phyloP scores from a whole-genome alignment of 2,113 vertebrate species.

The Brachypodius melanocephalos region DNA sequence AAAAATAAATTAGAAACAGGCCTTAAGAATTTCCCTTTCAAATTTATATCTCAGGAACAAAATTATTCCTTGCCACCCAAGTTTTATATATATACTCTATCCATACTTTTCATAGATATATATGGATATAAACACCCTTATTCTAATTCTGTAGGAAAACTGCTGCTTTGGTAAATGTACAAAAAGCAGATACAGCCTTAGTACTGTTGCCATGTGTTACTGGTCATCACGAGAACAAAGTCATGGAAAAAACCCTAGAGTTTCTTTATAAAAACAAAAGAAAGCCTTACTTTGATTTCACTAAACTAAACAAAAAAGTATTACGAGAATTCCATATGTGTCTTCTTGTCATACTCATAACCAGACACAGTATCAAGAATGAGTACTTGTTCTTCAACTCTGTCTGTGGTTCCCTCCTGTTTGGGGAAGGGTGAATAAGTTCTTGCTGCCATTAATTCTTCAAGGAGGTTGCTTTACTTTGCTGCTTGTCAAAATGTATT shows the following conservation, averaged over 20 bases:
- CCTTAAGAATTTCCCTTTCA: not conserved
- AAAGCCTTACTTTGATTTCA: constrained; percentile 3
- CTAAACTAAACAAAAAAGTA: not conserved
- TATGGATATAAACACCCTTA: not conserved
- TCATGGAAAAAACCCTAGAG: not conserved
- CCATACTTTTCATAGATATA: not conserved
- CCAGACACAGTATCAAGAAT: not conserved
- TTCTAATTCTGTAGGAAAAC: not conserved
- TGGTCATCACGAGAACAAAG: constrained; percentile 25
- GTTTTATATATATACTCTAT: not conserved
- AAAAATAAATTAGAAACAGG: not conserved
- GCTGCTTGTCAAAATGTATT: constrained; percentile 65
- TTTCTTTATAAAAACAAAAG: not conserved
- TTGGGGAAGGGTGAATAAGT: constrained; percentile 64
- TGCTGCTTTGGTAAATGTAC: not conserved
- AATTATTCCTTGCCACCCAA: constrained; percentile 7
- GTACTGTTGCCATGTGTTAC: not conserved
- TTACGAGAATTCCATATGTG: not conserved
- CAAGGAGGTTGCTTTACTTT: constrained; percentile 62
- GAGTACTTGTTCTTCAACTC: not conserved
- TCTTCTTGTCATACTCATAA: not conserved
- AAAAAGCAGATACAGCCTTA: not conserved
- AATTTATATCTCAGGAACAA: not conserved
- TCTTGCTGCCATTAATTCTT: constrained; percentile 63
- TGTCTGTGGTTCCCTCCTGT: constrained; percentile 6